Evolutionary conservation across 2,888 invertebrate genomes (phyloP).

Genomic region (Rotaria socialis): DNA sequence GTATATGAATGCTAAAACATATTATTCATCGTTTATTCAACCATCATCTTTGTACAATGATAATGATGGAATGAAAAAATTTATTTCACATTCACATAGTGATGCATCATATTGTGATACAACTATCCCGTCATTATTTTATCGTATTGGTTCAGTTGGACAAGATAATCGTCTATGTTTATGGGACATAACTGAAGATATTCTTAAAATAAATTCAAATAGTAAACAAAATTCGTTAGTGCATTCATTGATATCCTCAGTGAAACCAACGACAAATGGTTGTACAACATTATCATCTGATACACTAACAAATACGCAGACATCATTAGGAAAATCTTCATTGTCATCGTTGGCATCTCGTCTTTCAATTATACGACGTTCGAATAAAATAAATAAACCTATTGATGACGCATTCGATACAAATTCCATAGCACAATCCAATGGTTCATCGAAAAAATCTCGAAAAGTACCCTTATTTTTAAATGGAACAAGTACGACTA

Average conservation of each 20-base stretch:
- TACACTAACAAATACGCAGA: slow-evolving; percentile 39
- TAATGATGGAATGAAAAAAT: neutral
- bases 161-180: slow-evolving; percentile 95
- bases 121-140: slow-evolving; percentile 33
- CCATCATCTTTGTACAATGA: slow-evolving; percentile 55
- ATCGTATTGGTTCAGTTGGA: slow-evolving; percentile 80
- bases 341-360: slow-evolving; percentile 8
- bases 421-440: neutral
- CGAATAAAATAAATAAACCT: neutral
- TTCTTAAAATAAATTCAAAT: slow-evolving; percentile 64
- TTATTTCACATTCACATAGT: slow-evolving; percentile 46
- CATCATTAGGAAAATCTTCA: neutral
- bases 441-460: slow-evolving; percentile 23
- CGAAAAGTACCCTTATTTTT: slow-evolving; percentile 49
- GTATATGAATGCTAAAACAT: slow-evolving; percentile 57
- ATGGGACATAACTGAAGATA: slow-evolving; percentile 96
- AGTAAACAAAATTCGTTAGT: slow-evolving; percentile 50
- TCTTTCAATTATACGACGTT: slow-evolving; percentile 3
- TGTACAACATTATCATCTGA: slow-evolving; percentile 47
- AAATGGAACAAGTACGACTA: slow-evolving; percentile 71
- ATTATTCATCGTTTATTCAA: slow-evolving; percentile 61
- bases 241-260: slow-evolving; percentile 52
- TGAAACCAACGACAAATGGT: neutral
- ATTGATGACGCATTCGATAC: neutral
- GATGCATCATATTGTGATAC: slow-evolving; percentile 37